Conservation (phyloP, 2,888 invertebrate genomes). For the Teleiodes luculella region DNA sequence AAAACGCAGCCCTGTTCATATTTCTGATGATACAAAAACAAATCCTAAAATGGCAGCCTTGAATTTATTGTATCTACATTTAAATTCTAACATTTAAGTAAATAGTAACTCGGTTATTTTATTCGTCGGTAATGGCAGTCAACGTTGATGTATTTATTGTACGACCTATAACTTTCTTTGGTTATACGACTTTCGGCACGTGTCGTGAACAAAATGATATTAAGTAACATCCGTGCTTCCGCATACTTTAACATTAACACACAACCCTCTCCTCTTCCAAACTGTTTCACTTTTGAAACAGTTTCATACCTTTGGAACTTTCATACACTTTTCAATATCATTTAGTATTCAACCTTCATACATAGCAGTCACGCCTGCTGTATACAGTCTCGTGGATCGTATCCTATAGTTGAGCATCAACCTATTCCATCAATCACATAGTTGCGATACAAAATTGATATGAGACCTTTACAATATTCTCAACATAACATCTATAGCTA, state of each 20-base stretch:
- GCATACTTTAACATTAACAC: too few relatives aligned
- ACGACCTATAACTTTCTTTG: conserved; percentile 56
- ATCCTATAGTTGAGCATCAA: conserved; percentile 10
- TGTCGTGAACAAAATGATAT: conserved; percentile 7
- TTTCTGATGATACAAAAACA: conserved; percentile 28
- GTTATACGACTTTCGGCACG: conserved; percentile 41
- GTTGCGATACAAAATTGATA: conserved; percentile 3
- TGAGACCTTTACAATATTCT: neutral
- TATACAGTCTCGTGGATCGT: conserved; percentile 1
- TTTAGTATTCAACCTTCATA: neutral
- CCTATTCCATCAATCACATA: neutral
- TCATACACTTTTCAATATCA: neutral
- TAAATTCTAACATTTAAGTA: conserved; percentile 53
- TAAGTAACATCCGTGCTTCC: conserved; percentile 12
- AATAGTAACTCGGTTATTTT: conserved; percentile 51
- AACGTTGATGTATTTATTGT: conserved; percentile 38
- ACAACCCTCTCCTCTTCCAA: conserved; percentile 2
- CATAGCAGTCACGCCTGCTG: conserved; percentile 1
- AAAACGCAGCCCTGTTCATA: conserved; percentile 10
- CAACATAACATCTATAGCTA: neutral
- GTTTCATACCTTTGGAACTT: neutral
- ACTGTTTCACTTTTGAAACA: neutral
- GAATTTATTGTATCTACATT: conserved; percentile 43
- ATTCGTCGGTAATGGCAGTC: conserved; percentile 49
- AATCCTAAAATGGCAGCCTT: conserved; percentile 58